Percentiles rank a stretch among this genome's conserved stretches.
Evolutionary conservation across 2,113 vertebrate genomes (phyloP).

Genomic region (Cyprinodon variegatus): DNA sequence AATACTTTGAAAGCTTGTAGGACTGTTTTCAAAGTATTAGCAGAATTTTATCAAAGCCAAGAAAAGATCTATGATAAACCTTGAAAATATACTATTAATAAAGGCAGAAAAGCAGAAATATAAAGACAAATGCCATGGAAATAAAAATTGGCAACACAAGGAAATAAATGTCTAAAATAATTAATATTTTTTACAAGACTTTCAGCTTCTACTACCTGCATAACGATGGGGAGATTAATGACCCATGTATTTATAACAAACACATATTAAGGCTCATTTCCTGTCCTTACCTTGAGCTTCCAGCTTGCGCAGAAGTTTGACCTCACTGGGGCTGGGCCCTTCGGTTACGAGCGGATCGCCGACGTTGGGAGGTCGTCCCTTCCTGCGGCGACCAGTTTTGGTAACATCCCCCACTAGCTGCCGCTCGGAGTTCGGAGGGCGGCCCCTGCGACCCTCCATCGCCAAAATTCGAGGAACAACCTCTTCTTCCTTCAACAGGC

Average conservation of each 20-base stretch:
- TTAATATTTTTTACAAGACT: too few relatives aligned
- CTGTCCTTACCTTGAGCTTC: slow-evolving; percentile 91
- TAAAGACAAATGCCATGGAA: background rate
- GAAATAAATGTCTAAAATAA: slow-evolving; percentile 10
- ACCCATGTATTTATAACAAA: slow-evolving; percentile 35
- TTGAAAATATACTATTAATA: background rate
- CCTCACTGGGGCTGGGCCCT: slow-evolving; percentile 85
- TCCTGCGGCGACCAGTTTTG: slow-evolving; percentile 87
- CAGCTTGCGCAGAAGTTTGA: slow-evolving; percentile 92
- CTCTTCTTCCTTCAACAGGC: slow-evolving; percentile 93
- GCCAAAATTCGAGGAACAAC: slow-evolving; percentile 90
- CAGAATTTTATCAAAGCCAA: background rate
- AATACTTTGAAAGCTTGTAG: too few relatives aligned
- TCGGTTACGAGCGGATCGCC: slow-evolving; percentile 86
- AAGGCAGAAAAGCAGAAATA: background rate
- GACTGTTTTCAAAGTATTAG: background rate
- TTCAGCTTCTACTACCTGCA: slow-evolving; percentile 13
- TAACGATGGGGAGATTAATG: slow-evolving; percentile 41
- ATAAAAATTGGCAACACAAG: background rate
- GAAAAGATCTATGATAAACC: too few relatives aligned
- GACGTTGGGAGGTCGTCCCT: slow-evolving; percentile 92
- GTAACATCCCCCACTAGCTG: slow-evolving; percentile 73
- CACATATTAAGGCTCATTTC: slow-evolving; percentile 53
- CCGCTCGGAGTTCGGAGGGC: slow-evolving; percentile 87
- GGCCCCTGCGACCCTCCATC: slow-evolving; percentile 92